phyloP scores from a whole-genome alignment of 2,888 invertebrate genomes.

The Seira musarum region DNA sequence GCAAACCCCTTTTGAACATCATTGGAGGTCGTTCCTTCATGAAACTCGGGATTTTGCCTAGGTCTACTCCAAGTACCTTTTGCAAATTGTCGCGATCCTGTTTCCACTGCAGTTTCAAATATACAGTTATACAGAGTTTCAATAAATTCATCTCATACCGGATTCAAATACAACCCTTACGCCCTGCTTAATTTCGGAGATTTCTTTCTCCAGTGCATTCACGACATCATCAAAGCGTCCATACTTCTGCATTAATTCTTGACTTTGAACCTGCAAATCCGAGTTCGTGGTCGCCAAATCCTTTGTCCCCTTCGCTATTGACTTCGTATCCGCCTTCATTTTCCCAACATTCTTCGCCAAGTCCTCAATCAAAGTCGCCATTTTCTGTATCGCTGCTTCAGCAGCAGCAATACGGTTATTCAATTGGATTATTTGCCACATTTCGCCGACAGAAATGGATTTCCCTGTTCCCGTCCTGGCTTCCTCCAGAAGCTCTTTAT shows the following conservation, averaged over 20 bases:
- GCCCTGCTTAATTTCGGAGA: slow-evolving; percentile 45
- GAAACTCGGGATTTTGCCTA: slow-evolving; percentile 54
- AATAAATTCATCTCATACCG: too few species aligned
- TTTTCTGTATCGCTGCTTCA: slow-evolving; percentile 76
- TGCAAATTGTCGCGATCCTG: slow-evolving; percentile 52
- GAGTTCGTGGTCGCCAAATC: slow-evolving; percentile 32
- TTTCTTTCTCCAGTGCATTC: slow-evolving; percentile 36
- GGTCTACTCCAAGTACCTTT: slow-evolving; percentile 52
- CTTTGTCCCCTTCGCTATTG: slow-evolving; percentile 34
- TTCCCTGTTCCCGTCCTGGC: slow-evolving; percentile 65
- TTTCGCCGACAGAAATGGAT: slow-evolving; percentile 74
- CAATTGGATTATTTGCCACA: slow-evolving; percentile 79
- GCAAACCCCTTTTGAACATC: too few species aligned
- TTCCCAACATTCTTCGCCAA: slow-evolving; percentile 73
- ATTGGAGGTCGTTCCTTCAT: slow-evolving; percentile 41
- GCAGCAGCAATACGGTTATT: slow-evolving; percentile 79
- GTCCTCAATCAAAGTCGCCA: slow-evolving; percentile 78
- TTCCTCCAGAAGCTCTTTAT: slow-evolving; percentile 73
- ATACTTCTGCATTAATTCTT: slow-evolving; percentile 32
- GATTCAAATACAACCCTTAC: slow-evolving; percentile 30
- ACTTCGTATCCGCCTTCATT: slow-evolving; percentile 70
- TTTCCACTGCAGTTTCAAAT: slow-evolving; percentile 61
- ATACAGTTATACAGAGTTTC: too few species aligned
- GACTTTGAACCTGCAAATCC: slow-evolving; percentile 26
- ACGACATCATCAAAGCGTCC: slow-evolving; percentile 28